Percentiles rank a stretch among this genome's conserved stretches.
Evolutionary conservation across 2,113 vertebrate genomes (phyloP).

Genomic region (Mola mola): DNA sequence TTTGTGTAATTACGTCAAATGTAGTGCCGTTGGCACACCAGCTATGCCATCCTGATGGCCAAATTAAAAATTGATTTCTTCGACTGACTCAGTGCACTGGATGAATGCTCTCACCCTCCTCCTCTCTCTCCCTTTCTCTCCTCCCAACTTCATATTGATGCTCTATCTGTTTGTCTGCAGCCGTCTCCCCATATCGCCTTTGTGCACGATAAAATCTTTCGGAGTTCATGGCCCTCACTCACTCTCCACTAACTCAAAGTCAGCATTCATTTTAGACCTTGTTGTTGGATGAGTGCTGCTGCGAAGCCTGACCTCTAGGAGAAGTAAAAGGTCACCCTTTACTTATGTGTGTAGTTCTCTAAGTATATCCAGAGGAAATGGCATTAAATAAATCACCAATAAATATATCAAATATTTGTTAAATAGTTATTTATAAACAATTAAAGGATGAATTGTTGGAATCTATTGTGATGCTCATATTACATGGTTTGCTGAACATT

Average conservation of each 20-base stretch:
- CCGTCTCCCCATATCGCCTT: slow-evolving; percentile 43
- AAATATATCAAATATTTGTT: no score
- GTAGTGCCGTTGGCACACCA: slow-evolving; percentile 57
- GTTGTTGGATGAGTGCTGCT: neutral
- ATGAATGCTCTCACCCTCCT: slow-evolving; percentile 53
- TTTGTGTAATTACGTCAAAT: slow-evolving; percentile 78
- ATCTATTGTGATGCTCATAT: no score
- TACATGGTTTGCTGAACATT: no score
- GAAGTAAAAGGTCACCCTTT: neutral
- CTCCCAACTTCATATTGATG: slow-evolving; percentile 45
- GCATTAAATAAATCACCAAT: no score
- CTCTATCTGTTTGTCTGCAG: slow-evolving; percentile 18
- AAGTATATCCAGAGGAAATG: neutral
- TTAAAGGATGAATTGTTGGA: no score
- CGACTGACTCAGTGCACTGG: slow-evolving; percentile 65
- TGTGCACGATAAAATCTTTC: slow-evolving; percentile 34
- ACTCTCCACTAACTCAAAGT: slow-evolving; percentile 3
- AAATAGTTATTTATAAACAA: no score
- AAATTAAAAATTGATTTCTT: slow-evolving; percentile 86
- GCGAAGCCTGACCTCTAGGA: neutral
- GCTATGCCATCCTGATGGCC: slow-evolving; percentile 72
- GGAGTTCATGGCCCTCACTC: neutral
- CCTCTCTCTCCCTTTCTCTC: slow-evolving; percentile 14
- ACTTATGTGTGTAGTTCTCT: no score
- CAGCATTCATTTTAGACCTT: slow-evolving; percentile 13